A percentile compares a stretch with the other conserved stretches of the same genome.
phyloP scores from a whole-genome alignment of 1,140 invertebrate species.

The Platyscapa corneri region DNA sequence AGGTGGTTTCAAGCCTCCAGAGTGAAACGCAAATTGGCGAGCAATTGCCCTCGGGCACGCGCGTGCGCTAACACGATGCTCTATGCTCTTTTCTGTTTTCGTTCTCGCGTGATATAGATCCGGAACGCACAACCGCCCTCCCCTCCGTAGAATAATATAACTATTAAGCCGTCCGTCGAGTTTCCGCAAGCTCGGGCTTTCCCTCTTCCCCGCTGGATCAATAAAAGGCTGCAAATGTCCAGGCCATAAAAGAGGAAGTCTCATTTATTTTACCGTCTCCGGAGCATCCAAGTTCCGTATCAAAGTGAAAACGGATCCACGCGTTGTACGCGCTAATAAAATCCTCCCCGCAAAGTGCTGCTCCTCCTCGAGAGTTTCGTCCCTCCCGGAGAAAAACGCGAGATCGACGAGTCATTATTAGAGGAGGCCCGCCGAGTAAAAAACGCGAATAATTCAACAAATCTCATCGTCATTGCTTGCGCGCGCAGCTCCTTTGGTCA shows the following conservation, averaged over 20 bases:
- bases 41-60: slow-evolving; percentile 13
- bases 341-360: too few relatives aligned
- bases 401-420: not conserved
- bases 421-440: not conserved
- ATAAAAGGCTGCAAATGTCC: not conserved
- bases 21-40: not conserved
- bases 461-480: not conserved
- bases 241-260: not conserved
- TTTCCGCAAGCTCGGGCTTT: too few relatives aligned
- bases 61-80: not conserved
- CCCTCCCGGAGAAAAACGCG: too few relatives aligned
- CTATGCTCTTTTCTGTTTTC: not conserved
- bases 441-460: not conserved
- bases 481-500: not conserved
- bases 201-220: too few relatives aligned
- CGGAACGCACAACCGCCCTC: not conserved
- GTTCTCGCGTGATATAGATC: slow-evolving; percentile 14
- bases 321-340: not conserved
- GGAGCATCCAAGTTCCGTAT: not conserved
- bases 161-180: not conserved
- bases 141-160: not conserved
- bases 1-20: not conserved
- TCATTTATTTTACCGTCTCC: not conserved
- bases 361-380: too few relatives aligned
- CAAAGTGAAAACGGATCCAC: not conserved